Percentiles rank a stretch among this genome's conserved stretches.
These are phyloP conservation scores for Pyxicephalus adspersus DNA, from an alignment of 2,113 vertebrate genomes.

Conservation along the genomic window DNA sequence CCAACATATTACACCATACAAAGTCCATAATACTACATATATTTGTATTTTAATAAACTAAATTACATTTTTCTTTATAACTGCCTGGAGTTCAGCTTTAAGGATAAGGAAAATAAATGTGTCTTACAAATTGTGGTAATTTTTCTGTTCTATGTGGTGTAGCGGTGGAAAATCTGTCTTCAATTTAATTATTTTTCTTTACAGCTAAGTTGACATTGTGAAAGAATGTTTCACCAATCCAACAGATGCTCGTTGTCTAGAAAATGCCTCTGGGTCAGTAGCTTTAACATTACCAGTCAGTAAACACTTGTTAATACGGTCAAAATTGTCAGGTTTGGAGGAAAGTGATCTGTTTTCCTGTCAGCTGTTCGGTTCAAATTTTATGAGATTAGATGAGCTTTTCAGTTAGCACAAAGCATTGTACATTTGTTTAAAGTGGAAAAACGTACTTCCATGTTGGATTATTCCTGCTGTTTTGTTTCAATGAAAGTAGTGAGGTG, in stretches of 20 bases:
- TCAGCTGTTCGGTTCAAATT: not conserved
- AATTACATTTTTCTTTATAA: no score
- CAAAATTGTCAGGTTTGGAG: conserved; percentile 34
- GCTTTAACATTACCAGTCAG: conserved; percentile 39
- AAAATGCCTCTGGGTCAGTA: conserved; percentile 35
- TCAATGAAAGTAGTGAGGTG: no score
- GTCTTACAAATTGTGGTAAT: no score
- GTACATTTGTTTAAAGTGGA: not conserved
- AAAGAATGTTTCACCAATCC: not conserved
- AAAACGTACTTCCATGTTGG: not conserved
- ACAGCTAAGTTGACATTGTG: not conserved
- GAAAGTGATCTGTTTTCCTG: conserved; percentile 5
- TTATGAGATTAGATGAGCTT: not conserved
- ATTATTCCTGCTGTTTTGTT: not conserved
- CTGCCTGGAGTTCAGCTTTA: no score
- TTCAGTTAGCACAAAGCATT: not conserved
- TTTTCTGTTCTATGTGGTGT: no score
- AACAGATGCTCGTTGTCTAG: conserved; percentile 36
- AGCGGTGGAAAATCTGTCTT: not conserved
- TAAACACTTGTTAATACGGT: conserved; percentile 43
- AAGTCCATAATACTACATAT: no score
- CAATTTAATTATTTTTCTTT: not conserved
- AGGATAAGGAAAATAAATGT: no score
- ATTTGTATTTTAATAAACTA: no score
- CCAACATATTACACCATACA: no score